Conservation (phyloP, 2,797 vertebrate species). For the Graptemys geographica region DNA sequence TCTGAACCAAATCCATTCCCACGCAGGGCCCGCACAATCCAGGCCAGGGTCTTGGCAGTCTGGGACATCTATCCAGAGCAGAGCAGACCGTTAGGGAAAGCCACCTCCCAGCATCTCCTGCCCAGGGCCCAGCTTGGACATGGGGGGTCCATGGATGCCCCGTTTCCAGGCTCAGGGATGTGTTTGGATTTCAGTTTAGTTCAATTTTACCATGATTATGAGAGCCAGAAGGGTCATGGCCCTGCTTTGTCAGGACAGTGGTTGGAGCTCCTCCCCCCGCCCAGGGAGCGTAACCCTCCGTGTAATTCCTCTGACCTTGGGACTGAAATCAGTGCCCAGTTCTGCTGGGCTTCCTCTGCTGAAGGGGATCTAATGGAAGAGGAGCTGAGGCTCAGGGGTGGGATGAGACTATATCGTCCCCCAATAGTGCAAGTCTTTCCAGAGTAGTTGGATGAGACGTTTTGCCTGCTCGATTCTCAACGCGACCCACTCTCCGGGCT, state of each 20-base stretch:
- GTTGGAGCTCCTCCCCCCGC: no score
- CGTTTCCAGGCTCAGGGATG: not conserved
- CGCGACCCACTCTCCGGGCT: not conserved
- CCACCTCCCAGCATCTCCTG: not conserved
- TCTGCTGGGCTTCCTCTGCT: not conserved
- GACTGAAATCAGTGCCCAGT: no score
- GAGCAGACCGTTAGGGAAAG: not conserved
- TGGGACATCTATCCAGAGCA: conserved; percentile 81
- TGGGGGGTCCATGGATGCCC: not conserved
- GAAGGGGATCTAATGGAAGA: not conserved
- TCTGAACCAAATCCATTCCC: conserved; percentile 78
- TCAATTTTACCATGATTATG: no score
- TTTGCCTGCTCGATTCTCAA: not conserved
- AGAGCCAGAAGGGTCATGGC: no score
- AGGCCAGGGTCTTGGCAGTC: conserved; percentile 85
- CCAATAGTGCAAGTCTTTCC: not conserved
- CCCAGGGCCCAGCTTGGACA: rapidly evolving
- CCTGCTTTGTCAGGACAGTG: no score
- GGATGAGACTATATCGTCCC: not conserved
- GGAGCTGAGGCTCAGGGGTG: not conserved
- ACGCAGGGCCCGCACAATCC: conserved; percentile 88
- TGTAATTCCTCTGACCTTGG: no score
- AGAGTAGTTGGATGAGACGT: not conserved
- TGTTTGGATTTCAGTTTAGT: not conserved
- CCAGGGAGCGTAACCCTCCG: no score